phyloP scores from a whole-genome alignment of 2,113 vertebrate genomes.

The Triplophysa tibetana region DNA sequence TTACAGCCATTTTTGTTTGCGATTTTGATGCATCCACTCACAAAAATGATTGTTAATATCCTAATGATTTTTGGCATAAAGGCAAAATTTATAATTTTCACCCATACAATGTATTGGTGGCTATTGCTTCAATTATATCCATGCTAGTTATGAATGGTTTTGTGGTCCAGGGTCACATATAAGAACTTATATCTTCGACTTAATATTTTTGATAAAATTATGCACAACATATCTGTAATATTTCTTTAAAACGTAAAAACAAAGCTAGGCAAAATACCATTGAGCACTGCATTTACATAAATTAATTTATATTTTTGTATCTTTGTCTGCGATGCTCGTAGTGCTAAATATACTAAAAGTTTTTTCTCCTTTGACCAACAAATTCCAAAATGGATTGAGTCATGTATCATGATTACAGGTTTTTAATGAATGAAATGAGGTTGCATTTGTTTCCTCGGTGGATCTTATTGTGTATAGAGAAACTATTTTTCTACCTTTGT shows the following conservation, averaged over 20 bases:
- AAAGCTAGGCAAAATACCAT: not conserved
- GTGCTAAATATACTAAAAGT: not conserved
- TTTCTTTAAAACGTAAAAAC: not conserved
- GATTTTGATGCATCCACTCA: too few relatives aligned
- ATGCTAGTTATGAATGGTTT: too few relatives aligned
- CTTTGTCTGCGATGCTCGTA: not conserved
- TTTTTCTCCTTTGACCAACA: constrained; percentile 14
- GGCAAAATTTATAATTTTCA: too few relatives aligned
- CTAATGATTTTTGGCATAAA: too few relatives aligned
- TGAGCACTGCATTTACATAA: not conserved
- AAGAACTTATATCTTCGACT: too few relatives aligned
- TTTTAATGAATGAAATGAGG: not conserved
- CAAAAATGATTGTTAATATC: too few relatives aligned
- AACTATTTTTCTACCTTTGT: constrained; percentile 78
- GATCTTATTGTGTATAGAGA: constrained; percentile 63
- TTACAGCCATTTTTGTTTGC: too few relatives aligned
- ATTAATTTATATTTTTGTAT: not conserved
- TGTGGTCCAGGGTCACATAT: too few relatives aligned
- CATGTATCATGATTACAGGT: constrained; percentile 1
- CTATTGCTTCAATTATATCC: too few relatives aligned
- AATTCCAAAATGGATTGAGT: constrained; percentile 18
- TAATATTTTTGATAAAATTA: too few relatives aligned
- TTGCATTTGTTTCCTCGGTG: constrained; percentile 34
- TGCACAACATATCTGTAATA: not conserved
- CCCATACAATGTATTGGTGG: too few relatives aligned